Evolutionary conservation across 1,140 invertebrate genomes (phyloP), one percentile per base, ranked within the genome.

Genomic region (Dinothrombium tinctorium): DNA sequence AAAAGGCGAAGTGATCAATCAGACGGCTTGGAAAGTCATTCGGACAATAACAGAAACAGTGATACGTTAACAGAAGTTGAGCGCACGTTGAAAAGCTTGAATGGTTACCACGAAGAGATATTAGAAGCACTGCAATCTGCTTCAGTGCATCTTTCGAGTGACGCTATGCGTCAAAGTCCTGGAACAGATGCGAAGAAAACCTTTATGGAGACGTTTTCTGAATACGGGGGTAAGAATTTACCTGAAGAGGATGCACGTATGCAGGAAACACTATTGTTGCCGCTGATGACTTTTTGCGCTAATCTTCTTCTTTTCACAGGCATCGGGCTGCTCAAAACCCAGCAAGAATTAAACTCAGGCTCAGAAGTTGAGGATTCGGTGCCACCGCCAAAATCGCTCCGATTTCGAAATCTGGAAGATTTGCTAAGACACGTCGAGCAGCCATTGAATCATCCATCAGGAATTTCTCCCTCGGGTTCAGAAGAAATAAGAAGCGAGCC

Each of bases 21-120:
- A 39, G 21, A 12, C 12, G 20, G 33, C 19, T 9, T 22, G 3
- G 38, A 28, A 41, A 44, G 28, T 12, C 49, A 49, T 36, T 43
- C 45, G 12, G 57, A 59, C 5, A 42, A 38, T 15, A 49, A 54
- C 12, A 40, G 45, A 33, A 50, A 53, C 31, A 50, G 48, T 11
- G 37, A 57, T 41, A 37, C 48, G n/a, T 52, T 63, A 20, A 57
- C 57, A 3, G 56, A 83, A 51, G 76, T 86, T 49, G 77, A 86
- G 53, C 59, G 74, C 28, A 80, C 71, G 2, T 60, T 86, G 8
- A 80, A 82, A 60, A 80, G 71, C 37, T 60, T 89, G 6, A 84
- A 86, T 60, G 82, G 81, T 19, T 90, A 89, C 56, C 82, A 86
- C 52, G 82, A 86, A 50, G 78, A 84, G 50, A 78, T 90, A 48